Percentiles rank a stretch among this genome's conserved stretches.
Evolutionary conservation across 2,113 vertebrate genomes (phyloP).

Genomic region (Zosterops borbonicus): DNA sequence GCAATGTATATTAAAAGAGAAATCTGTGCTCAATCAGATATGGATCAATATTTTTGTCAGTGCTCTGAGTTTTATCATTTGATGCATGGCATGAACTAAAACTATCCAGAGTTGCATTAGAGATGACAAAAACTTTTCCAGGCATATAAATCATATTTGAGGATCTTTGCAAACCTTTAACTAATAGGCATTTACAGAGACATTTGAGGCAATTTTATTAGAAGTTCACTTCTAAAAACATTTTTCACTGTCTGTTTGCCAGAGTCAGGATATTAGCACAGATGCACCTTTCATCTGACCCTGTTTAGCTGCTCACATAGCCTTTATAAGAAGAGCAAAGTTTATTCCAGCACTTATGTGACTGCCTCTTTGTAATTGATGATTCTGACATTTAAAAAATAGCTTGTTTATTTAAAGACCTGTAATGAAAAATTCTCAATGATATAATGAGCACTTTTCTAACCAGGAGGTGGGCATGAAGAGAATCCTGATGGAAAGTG

Average conservation of each 20-base stretch:
- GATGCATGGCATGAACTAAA: neutral
- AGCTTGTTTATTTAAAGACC: constrained; percentile 12
- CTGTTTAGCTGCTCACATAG: neutral
- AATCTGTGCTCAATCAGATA: rapidly evolving
- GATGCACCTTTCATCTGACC: neutral
- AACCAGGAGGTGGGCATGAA: neutral
- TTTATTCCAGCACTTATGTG: neutral
- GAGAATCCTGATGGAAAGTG: neutral
- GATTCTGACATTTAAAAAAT: constrained; percentile 14
- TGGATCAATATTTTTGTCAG: neutral
- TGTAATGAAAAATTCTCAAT: constrained; percentile 1
- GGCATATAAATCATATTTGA: neutral
- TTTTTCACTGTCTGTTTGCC: neutral
- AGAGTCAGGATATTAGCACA: neutral
- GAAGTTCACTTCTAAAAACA: neutral
- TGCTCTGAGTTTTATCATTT: neutral
- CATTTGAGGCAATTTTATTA: neutral
- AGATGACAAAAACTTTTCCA: neutral
- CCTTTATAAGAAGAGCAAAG: constrained; percentile 21
- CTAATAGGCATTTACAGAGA: neutral
- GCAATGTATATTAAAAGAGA: neutral
- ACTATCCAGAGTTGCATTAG: neutral
- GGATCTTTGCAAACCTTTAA: neutral
- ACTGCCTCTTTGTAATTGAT: constrained; percentile 5
- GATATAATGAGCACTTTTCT: neutral